Evolutionary conservation across 2,888 invertebrate species (phyloP), one percentile per base, ranked within the genome.

Genomic region (Stenurella melanura): DNA sequence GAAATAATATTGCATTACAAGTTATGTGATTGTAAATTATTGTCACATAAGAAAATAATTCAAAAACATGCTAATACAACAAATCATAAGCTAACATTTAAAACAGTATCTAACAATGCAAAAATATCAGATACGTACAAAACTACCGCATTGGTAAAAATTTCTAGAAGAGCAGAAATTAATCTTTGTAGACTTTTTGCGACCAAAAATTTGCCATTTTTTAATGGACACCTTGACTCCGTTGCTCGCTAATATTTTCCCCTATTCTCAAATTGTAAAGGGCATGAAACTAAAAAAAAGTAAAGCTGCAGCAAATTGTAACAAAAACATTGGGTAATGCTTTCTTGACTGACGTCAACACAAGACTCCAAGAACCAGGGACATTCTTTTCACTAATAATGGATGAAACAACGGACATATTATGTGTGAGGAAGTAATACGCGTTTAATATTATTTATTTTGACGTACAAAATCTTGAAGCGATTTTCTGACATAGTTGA

Each of bases 31-130:
- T 30, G 61, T 26, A 61, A 9, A 61, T 61, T 12, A 30, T 17
- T n/a, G 61, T n/a, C 61, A 9, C 61, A 61, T 30, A 61, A 19
- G n/a, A 61, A 61, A 61, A 30, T 12, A 61, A 61, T 61, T 4
- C 7, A 19, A 7, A 26, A 30, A 6, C 30, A 61, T 30, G 30
- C 9, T 30, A 6, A 11, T 21, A 6, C 30, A 9, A 30, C 17
- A 61, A 61, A 30, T n/a, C 61, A 61, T 30, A 26, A 26, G 15
- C 7, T 12, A 7, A 61, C 26, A n/a, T 61, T 18, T 30, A 26
- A 5, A 12, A 5, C 10, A 12, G 30, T 61, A 30, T 2, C 12
- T 30, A 2, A 21, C 12, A 34, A 26, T 15, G 30, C 12, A 10
- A 61, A 61, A 61, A 61, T 61, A 15, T 6, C 26, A 3, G n/a